Evolutionary conservation across 2,888 invertebrate genomes (phyloP).

Genomic region (Pollenia amentaria): DNA sequence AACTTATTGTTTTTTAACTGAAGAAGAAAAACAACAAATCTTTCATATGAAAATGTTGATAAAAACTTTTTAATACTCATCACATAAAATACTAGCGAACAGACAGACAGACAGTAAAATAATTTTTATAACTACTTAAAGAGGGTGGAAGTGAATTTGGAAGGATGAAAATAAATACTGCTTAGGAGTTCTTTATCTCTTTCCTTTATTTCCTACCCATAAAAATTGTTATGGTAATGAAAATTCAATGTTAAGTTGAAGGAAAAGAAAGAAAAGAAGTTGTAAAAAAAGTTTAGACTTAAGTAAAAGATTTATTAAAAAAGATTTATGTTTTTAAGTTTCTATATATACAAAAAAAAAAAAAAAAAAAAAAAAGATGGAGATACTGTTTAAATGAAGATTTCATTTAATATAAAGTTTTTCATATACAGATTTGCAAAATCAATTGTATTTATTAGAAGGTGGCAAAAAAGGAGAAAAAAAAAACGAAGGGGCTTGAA

Average conservation of each 20-base stretch:
- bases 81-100: slow-evolving; percentile 49
- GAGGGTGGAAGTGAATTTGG: slow-evolving; percentile 38
- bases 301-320: no score
- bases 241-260: slow-evolving; percentile 29
- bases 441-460: no score
- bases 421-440: no score
- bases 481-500: no score
- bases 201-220: neutral
- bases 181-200: neutral
- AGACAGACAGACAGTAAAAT: slow-evolving; percentile 47
- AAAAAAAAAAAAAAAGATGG: no score
- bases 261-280: no score
- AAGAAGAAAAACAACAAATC: neutral
- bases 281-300: no score
- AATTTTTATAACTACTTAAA: slow-evolving; percentile 42
- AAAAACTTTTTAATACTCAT: slow-evolving; percentile 54
- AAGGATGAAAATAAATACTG: slow-evolving; percentile 27
- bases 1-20: slow-evolving; percentile 26
- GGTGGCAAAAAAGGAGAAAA: no score
- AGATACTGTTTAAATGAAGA: no score
- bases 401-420: no score
- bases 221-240: slow-evolving; percentile 57
- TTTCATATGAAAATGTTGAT: slow-evolving; percentile 34
- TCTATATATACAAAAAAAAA: no score
- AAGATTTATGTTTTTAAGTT: no score